Evolutionary conservation across 1,140 invertebrate species (phyloP).

Genomic region (Meloidogyne hapla): DNA sequence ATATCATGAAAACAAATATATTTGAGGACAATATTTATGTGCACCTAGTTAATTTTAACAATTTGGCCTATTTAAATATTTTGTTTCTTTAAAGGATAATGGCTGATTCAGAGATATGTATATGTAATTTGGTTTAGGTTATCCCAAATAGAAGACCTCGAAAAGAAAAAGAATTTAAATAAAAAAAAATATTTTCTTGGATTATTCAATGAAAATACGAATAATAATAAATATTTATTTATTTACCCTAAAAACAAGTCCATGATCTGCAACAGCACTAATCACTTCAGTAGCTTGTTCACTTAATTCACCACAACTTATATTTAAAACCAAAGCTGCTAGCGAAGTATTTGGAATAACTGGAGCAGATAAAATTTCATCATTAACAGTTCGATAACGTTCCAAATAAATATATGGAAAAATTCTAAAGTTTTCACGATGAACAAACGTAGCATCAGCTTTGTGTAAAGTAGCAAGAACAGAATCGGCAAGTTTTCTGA

Average conservation of each 20-base stretch:
- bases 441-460: not conserved
- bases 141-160: too few species aligned
- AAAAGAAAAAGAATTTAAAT: too few species aligned
- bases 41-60: too few species aligned
- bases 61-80: too few species aligned
- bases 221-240: too few species aligned
- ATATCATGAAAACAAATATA: too few species aligned
- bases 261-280: conserved; percentile 4
- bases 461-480: not conserved
- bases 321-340: conserved; percentile 17
- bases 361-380: conserved; percentile 1
- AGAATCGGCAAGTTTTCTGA: not conserved
- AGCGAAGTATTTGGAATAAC: conserved; percentile 1
- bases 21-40: not conserved
- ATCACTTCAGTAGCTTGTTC: conserved; percentile 26
- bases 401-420: conserved; percentile 30
- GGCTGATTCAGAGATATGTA: too few species aligned
- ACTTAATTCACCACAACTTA: conserved; percentile 24
- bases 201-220: too few species aligned
- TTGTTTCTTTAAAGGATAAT: too few species aligned
- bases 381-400: conserved; percentile 29
- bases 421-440: conserved; percentile 24
- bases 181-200: too few species aligned
- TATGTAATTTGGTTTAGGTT: too few species aligned
- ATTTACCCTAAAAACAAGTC: conserved; percentile 20